These are phyloP conservation scores for Paelopatides confundens DNA, from an alignment of 53 echinoderm and acorn worm genomes.

Conservation along the genomic window DNA sequence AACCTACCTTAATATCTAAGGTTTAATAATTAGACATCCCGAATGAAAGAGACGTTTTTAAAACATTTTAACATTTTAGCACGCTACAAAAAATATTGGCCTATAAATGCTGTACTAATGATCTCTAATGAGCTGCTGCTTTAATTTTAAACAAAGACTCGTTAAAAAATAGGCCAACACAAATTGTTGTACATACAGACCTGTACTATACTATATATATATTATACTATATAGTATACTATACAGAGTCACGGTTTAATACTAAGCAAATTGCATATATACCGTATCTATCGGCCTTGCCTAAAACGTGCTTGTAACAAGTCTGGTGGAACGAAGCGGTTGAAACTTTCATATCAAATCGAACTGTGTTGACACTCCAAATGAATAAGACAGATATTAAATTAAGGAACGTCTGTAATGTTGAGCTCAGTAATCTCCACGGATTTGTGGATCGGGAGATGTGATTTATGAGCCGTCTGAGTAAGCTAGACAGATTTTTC, in stretches of 20 bases:
- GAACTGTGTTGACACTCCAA: background rate
- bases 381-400: conserved; percentile 6
- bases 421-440: background rate
- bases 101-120: background rate
- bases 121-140: background rate
- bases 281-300: too few relatives aligned
- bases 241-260: too few relatives aligned
- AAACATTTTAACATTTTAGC: too few relatives aligned
- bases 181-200: background rate
- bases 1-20: too few relatives aligned
- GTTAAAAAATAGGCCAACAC: background rate
- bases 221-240: too few relatives aligned
- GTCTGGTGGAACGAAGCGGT: background rate
- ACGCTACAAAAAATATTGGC: too few relatives aligned
- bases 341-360: background rate
- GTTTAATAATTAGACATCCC: too few relatives aligned
- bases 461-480: conserved; percentile 16
- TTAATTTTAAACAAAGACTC: background rate
- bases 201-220: too few relatives aligned
- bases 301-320: background rate
- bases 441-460: background rate
- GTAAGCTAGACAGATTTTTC: conserved; percentile 8
- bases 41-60: too few relatives aligned
- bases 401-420: background rate
- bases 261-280: too few relatives aligned